Conservation (phyloP, 2,888 invertebrate species). For the Drosophila aldrichi region DNA sequence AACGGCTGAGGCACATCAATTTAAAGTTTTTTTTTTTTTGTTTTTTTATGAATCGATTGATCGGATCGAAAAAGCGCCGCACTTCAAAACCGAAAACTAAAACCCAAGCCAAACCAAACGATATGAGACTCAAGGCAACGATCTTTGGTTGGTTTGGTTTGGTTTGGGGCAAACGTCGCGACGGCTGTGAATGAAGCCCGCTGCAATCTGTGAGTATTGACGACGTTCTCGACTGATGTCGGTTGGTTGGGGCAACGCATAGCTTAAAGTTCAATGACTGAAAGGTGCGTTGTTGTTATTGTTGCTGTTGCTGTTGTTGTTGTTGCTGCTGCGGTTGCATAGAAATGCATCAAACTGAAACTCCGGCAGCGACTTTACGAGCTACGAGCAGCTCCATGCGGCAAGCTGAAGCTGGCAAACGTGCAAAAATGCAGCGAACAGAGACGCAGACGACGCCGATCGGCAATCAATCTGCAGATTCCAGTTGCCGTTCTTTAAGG, state of each 20-base stretch:
- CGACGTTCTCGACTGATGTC: slow-evolving; percentile 32
- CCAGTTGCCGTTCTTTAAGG: slow-evolving; percentile 59
- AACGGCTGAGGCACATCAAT: slow-evolving; percentile 53
- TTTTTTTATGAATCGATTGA: slow-evolving; percentile 51
- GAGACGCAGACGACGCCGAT: slow-evolving; percentile 49
- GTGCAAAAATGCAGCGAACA: slow-evolving; percentile 73
- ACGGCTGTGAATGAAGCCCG: slow-evolving; percentile 51
- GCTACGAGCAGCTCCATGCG: slow-evolving; percentile 3
- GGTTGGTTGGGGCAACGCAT: slow-evolving; percentile 54
- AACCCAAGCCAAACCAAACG: background rate
- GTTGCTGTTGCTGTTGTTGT: slow-evolving; percentile 24
- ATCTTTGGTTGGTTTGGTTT: slow-evolving; percentile 25
- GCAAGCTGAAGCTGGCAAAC: slow-evolving; percentile 44
- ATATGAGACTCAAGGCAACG: slow-evolving; percentile 20
- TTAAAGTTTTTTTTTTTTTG: slow-evolving; percentile 50
- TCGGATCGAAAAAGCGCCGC: slow-evolving; percentile 53
- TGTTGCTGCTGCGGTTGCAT: slow-evolving; percentile 47
- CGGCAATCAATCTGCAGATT: slow-evolving; percentile 79
- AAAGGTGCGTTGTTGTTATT: slow-evolving; percentile 64
- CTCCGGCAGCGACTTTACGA: slow-evolving; percentile 44
- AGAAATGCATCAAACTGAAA: slow-evolving; percentile 68
- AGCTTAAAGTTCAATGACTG: slow-evolving; percentile 81
- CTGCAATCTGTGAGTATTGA: slow-evolving; percentile 48
- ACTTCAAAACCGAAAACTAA: slow-evolving; percentile 31
- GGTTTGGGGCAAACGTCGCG: slow-evolving; percentile 17